These are phyloP conservation scores for Saguinus imperator DNA, from an alignment of 2,113 vertebrate genomes.

Conservation along the genomic window DNA sequence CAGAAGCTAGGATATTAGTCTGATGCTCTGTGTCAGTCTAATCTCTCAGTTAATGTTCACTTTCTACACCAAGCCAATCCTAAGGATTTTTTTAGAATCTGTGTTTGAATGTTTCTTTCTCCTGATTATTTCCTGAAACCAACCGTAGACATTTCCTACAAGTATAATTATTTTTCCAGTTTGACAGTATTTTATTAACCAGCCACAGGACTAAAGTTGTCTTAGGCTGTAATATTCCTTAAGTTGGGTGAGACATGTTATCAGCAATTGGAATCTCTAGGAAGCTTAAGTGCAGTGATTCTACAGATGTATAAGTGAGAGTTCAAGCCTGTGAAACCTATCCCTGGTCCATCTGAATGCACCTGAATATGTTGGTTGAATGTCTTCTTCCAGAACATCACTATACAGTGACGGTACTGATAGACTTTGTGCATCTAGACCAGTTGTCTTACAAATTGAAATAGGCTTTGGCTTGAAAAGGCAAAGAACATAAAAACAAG, in stretches of 20 bases:
- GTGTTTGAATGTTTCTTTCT: conserved; percentile 20
- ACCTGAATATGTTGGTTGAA: background rate
- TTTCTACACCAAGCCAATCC: background rate
- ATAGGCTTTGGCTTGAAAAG: background rate
- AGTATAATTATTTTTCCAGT: background rate
- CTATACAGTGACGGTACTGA: background rate
- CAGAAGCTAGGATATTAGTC: background rate
- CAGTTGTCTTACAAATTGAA: background rate
- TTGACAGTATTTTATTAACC: background rate
- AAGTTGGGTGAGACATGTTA: background rate
- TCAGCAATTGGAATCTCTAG: background rate
- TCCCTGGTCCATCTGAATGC: background rate
- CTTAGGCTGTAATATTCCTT: background rate
- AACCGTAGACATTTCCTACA: background rate
- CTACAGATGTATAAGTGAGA: background rate
- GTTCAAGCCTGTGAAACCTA: background rate
- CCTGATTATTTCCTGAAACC: background rate
- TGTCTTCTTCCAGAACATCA: background rate
- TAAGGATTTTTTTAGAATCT: background rate
- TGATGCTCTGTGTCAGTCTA: background rate
- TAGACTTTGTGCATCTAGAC: background rate
- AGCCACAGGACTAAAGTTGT: background rate
- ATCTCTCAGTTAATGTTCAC: background rate
- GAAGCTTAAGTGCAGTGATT: background rate
- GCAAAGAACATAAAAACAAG: background rate